phyloP scores from a whole-genome alignment of 2,113 vertebrate species.

The Thunnus thynnus region DNA sequence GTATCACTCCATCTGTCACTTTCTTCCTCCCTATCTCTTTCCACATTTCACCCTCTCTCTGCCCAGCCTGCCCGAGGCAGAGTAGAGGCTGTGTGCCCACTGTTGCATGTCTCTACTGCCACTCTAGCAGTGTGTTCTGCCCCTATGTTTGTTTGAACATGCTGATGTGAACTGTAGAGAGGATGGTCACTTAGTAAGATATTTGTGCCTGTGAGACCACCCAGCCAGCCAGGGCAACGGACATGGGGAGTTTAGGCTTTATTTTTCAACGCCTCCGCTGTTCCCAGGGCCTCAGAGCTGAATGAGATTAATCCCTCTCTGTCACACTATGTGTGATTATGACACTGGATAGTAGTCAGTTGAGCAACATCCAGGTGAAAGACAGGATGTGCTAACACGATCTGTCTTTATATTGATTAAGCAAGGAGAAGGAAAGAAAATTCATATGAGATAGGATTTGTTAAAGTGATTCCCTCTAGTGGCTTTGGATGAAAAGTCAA shows the following conservation, averaged over 20 bases:
- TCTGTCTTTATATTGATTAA: constrained; percentile 30
- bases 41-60: constrained; percentile 39
- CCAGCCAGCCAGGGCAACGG: constrained; percentile 64
- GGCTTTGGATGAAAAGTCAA: constrained; percentile 50
- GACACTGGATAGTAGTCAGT: constrained; percentile 38
- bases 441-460: constrained; percentile 41
- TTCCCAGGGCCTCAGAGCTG: constrained; percentile 69
- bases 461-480: constrained; percentile 62
- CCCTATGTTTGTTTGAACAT: constrained; percentile 79
- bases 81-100: constrained; percentile 13
- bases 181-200: constrained; percentile 75
- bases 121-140: constrained; percentile 17
- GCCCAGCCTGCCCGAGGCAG: constrained; percentile 8
- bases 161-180: constrained; percentile 77
- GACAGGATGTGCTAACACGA: constrained; percentile 47
- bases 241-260: constrained; percentile 55
- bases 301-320: constrained; percentile 69
- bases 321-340: constrained; percentile 62
- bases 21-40: constrained; percentile 21
- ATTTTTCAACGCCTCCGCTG: constrained; percentile 75
- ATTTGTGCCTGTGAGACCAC: constrained; percentile 83
- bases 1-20: not conserved
- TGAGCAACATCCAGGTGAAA: constrained; percentile 63
- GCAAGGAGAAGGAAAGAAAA: constrained; percentile 17
- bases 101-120: constrained; percentile 43